A percentile compares a stretch with the other conserved stretches of the same genome.
phyloP scores from a whole-genome alignment of 2,797 vertebrate genomes.

The Glossophaga mutica region DNA sequence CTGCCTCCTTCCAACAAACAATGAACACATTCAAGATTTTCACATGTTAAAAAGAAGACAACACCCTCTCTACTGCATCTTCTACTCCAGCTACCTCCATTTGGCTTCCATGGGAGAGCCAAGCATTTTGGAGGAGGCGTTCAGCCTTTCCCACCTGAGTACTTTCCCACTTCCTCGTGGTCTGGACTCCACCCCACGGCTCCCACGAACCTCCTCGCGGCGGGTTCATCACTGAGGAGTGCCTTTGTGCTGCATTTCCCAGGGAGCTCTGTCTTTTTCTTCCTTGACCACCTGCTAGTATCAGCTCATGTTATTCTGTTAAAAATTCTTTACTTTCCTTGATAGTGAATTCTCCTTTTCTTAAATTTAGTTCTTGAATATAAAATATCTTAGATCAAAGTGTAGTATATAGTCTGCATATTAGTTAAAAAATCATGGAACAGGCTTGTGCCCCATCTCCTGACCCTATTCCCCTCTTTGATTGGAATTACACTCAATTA shows the following conservation, averaged over 20 bases:
- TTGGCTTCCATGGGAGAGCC: background rate
- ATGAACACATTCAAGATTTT: background rate
- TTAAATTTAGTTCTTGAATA: background rate
- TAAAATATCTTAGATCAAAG: background rate
- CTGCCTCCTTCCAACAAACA: background rate
- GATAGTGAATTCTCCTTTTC: background rate
- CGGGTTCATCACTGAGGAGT: background rate
- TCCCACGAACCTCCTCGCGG: background rate
- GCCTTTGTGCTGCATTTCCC: background rate
- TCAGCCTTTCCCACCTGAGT: accelerated
- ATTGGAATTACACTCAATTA: background rate
- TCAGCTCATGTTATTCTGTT: background rate
- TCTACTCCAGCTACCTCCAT: background rate
- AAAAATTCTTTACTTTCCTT: background rate
- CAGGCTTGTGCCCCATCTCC: background rate
- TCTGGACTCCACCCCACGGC: background rate
- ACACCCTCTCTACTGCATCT: background rate
- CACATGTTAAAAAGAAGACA: background rate
- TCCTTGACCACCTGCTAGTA: background rate
- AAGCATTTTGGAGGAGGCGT: background rate
- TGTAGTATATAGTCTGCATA: background rate
- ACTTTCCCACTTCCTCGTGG: background rate
- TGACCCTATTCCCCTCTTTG: background rate
- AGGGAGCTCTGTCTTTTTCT: background rate
- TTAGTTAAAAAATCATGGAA: background rate